A percentile compares a stretch with the other conserved stretches of the same genome.
Evolutionary conservation across 1,140 invertebrate genomes (phyloP).

Genomic region (Holotrichia oblita): DNA sequence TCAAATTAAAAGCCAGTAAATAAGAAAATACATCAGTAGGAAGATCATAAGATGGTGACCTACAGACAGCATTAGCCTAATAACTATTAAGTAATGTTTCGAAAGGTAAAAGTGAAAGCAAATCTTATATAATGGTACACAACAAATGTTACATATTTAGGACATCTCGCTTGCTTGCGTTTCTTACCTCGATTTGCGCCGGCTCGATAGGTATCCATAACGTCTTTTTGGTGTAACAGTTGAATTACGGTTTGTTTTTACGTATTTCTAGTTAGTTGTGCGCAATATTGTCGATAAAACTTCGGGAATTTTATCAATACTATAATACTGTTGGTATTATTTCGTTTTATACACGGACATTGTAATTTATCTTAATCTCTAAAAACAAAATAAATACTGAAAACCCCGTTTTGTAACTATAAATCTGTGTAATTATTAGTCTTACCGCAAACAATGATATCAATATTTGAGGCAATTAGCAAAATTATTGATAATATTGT

Average conservation of each 20-base stretch:
- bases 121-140: slow-evolving; percentile 7
- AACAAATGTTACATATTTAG: slow-evolving; percentile 21
- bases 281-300: no score
- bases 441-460: no score
- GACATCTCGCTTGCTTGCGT: not conserved
- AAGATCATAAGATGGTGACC: not conserved
- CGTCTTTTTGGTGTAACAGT: not conserved
- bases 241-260: not conserved
- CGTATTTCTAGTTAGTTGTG: no score
- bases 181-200: not conserved
- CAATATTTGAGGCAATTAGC: no score
- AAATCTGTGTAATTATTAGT: no score
- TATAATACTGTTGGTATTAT: no score
- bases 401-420: no score
- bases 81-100: slow-evolving; percentile 21
- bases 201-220: not conserved
- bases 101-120: slow-evolving; percentile 20
- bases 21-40: not conserved
- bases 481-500: no score
- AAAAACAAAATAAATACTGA: no score
- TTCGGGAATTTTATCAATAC: no score
- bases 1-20: not conserved
- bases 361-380: not conserved
- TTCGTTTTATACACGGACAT: not conserved
- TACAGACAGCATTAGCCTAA: slow-evolving; percentile 1